phyloP scores from a whole-genome alignment of 2,888 invertebrate genomes.

The Augochlorella aurata region DNA sequence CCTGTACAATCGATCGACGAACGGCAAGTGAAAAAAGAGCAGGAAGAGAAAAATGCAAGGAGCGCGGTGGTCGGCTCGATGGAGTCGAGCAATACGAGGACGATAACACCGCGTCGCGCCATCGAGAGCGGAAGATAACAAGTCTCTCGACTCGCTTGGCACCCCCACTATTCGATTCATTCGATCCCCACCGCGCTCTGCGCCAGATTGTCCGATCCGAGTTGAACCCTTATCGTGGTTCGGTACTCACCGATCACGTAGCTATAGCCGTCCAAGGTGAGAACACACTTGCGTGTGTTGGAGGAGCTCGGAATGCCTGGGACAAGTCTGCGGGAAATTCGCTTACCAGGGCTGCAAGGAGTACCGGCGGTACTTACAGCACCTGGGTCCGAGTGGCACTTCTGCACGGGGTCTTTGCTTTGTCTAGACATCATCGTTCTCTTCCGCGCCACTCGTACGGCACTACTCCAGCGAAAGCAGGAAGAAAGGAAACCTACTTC shows the following conservation, averaged over 20 bases:
- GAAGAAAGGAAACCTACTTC: constrained; percentile 47
- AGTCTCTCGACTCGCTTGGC: neutral
- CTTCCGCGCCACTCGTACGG: constrained; percentile 35
- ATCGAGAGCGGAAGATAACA: constrained; percentile 43
- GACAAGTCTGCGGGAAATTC: constrained; percentile 73
- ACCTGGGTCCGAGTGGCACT: constrained; percentile 87
- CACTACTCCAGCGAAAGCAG: constrained; percentile 44
- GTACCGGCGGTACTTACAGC: constrained; percentile 74
- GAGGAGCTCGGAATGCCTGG: constrained; percentile 78
- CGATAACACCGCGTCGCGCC: constrained; percentile 22
- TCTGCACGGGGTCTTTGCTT: constrained; percentile 86
- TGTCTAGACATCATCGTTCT: constrained; percentile 76
- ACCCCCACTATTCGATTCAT: neutral
- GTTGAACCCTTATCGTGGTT: constrained; percentile 43
- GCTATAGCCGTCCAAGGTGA: constrained; percentile 92
- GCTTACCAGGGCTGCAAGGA: constrained; percentile 73
- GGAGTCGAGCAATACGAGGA: constrained; percentile 12
- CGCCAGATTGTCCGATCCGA: constrained; percentile 20
- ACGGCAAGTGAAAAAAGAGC: neutral
- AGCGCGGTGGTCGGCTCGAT: constrained; percentile 2
- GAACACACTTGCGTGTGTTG: constrained; percentile 89
- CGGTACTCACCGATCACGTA: constrained; percentile 89
- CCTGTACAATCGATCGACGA: no score
- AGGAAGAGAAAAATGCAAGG: neutral
- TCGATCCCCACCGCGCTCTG: neutral